Conservation (phyloP, 1,140 invertebrate species). For the Cydia fagiglandana region DNA sequence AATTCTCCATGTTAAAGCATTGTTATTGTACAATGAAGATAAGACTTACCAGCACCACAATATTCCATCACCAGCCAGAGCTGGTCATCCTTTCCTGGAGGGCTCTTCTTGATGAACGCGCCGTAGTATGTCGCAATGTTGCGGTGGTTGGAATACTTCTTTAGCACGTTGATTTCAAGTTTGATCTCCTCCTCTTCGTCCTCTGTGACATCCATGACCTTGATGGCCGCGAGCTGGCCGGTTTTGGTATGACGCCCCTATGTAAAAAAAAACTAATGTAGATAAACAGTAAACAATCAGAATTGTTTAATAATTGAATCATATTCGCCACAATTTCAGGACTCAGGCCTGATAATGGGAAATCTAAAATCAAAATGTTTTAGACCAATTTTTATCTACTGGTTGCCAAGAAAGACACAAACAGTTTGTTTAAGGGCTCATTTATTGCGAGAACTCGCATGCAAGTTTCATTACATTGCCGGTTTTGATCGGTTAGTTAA, state of each 20-base stretch:
- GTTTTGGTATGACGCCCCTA: slow-evolving; percentile 99
- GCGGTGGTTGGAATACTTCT: slow-evolving; percentile 99
- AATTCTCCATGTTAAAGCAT: too few relatives aligned
- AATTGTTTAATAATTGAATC: neutral
- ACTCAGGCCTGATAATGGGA: too few relatives aligned
- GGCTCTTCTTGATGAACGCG: slow-evolving; percentile 99
- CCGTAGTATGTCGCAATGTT: slow-evolving; percentile 99
- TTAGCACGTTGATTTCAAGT: slow-evolving; percentile 99
- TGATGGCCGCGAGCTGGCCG: slow-evolving; percentile 99
- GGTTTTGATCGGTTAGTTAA: too few relatives aligned
- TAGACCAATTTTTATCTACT: too few relatives aligned
- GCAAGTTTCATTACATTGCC: too few relatives aligned
- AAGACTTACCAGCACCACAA: slow-evolving; percentile 92
- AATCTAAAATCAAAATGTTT: too few relatives aligned
- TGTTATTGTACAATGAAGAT: neutral
- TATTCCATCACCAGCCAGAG: slow-evolving; percentile 99
- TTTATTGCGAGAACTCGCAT: too few relatives aligned
- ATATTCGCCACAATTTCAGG: neutral
- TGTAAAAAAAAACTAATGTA: slow-evolving; percentile 35
- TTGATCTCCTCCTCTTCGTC: slow-evolving; percentile 99
- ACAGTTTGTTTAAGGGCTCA: too few relatives aligned
- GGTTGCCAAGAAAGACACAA: too few relatives aligned
- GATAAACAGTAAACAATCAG: neutral
- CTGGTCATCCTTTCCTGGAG: slow-evolving; percentile 99
- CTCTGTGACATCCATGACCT: slow-evolving; percentile 99